Base-by-base conservation (phyloP, 2,888 invertebrate genomes). In the Drosophila limbata region DNA sequence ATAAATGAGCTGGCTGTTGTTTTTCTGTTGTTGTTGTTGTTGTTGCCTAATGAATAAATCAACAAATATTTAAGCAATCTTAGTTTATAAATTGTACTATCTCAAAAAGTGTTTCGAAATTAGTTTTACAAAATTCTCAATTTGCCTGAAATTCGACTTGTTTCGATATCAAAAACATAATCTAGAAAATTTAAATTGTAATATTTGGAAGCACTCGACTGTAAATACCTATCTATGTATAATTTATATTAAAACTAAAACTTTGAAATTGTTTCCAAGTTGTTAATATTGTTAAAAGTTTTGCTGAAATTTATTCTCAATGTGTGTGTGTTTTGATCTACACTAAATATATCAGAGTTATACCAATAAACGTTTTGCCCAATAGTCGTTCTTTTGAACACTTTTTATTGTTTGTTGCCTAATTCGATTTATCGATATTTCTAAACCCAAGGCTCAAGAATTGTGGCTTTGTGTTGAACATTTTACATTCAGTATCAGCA, bases 261-360 rank as follows among this genome's bases (percentile, higher is more conserved):
- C 77, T 56, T 64, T 69, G 62, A 62, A 60, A 73, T 72, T 69
- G 69, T 74, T 79, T 55, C 69, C 79, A 72, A 73, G 75, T 88
- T 88, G 82, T 88, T 82, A 82, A 68, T 79, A 73, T 79, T 81
- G 87, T 81, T 81, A 81, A 55, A 60, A 65, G 50, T 61, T 79
- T 48, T 68, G 64, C 76, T 45, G 63, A 78, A 47, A 63, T 78
- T 65, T 73, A 65, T 74, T 55, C 53, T 79, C 69, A 21, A 60
- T 81, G 56, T 60, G 51, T 60, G 51, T 66, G 66, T 79, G 17
- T 33, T 17, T 35, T 60, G 62, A 70, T 53, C 52, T 61, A 33
- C 52, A 33, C 50, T 65, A 25, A 39, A 1, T 50, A 65, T 81
- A 71, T 40, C 60, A 56, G 65, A 81, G 62, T 64, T 82, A 56